Conservation (phyloP, 1,140 invertebrate species). For the Bilobella aurantiaca region DNA sequence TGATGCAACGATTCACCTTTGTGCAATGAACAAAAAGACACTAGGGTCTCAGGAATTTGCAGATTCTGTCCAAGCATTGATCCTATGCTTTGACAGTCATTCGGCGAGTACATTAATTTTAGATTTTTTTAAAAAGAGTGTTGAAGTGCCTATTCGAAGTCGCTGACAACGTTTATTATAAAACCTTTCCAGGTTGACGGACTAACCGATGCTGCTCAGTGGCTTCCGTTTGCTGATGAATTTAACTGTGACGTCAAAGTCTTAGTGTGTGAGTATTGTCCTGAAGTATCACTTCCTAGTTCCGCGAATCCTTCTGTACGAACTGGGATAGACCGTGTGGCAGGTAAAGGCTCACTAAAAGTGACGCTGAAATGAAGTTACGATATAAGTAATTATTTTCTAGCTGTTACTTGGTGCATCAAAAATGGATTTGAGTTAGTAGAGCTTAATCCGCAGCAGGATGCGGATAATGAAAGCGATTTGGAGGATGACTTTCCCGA, state of each 20-base stretch:
- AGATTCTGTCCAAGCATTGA: slow-evolving; percentile 48
- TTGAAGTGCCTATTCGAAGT: slow-evolving; percentile 22
- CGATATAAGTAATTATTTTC: not conserved
- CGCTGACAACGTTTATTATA: slow-evolving; percentile 9
- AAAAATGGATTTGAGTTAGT: slow-evolving; percentile 59
- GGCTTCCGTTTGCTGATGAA: slow-evolving; percentile 45
- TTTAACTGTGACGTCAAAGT: slow-evolving; percentile 46
- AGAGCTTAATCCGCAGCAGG: slow-evolving; percentile 50
- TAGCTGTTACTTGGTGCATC: slow-evolving; percentile 54
- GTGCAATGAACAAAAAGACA: slow-evolving; percentile 42
- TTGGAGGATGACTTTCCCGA: slow-evolving; percentile 53
- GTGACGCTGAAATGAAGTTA: not conserved
- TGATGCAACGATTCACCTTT: slow-evolving; percentile 48
- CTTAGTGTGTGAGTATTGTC: slow-evolving; percentile 44
- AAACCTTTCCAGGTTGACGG: slow-evolving; percentile 41
- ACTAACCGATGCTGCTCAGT: slow-evolving; percentile 42
- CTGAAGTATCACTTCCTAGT: slow-evolving; percentile 20
- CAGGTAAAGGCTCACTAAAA: not conserved
- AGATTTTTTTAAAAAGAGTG: slow-evolving; percentile 6
- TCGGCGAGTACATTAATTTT: slow-evolving; percentile 36
- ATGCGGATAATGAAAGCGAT: slow-evolving; percentile 44
- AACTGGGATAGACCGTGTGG: slow-evolving; percentile 17
- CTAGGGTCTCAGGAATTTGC: slow-evolving; percentile 43
- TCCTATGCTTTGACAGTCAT: slow-evolving; percentile 49
- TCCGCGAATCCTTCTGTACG: not conserved